Conservation (phyloP, 2,888 invertebrate genomes). For the Acanthoscelides obtectus region DNA sequence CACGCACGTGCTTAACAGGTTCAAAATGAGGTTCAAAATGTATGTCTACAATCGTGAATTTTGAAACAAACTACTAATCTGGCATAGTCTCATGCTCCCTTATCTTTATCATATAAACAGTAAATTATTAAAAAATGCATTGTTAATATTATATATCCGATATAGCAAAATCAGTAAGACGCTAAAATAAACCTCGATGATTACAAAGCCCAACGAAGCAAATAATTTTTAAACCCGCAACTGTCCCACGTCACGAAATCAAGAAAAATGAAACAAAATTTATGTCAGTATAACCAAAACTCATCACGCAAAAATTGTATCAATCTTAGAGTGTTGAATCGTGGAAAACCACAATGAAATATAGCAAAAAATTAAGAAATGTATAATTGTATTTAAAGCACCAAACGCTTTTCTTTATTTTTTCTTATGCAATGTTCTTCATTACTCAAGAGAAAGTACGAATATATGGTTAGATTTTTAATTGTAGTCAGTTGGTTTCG, state of each 20-base stretch:
- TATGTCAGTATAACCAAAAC: not conserved
- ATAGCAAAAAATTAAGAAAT: not conserved
- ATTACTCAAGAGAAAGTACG: not conserved
- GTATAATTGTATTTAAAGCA: not conserved
- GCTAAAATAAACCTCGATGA: too few relatives aligned
- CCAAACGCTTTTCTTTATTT: not conserved
- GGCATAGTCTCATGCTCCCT: too few relatives aligned
- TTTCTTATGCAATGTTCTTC: not conserved
- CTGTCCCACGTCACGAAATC: not conserved
- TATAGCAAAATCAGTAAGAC: too few relatives aligned
- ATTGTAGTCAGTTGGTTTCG: not conserved
- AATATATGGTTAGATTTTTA: not conserved
- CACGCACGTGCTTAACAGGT: too few relatives aligned
- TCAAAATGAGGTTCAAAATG: too few relatives aligned
- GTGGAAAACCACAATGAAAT: not conserved
- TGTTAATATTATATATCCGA: too few relatives aligned
- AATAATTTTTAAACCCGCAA: not conserved
- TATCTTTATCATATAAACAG: too few relatives aligned
- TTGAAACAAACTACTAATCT: too few relatives aligned
- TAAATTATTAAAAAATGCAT: too few relatives aligned
- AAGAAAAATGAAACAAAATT: not conserved
- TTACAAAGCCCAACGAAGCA: not conserved
- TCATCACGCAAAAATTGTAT: not conserved
- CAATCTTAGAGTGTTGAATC: not conserved
- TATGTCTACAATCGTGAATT: too few relatives aligned